Base-by-base conservation (phyloP, 2,888 invertebrate species). In the Rotaria magnacalcarata region DNA sequence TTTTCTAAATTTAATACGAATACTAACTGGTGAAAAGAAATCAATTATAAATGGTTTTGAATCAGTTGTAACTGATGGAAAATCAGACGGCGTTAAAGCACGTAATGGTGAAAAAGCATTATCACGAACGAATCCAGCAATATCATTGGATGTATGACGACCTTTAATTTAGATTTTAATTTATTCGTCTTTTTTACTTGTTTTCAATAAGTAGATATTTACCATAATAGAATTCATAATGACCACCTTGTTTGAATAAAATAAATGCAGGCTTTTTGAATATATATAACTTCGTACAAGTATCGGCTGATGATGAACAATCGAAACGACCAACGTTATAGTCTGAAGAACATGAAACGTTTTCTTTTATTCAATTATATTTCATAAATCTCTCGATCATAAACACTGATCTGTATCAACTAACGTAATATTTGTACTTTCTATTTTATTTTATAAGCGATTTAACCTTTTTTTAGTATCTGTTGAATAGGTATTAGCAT, bases 171-270 rank as follows among this genome's bases (percentile, higher is more conserved):
- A 24, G 60, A 85, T 10, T 11, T 27, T 47, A 84, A 24, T 80
- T 47, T 60, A 84, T n/a, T 56, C 75, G 11, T 50, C 41, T 85
- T 34, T 34, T 34, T 34, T 34, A 34, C 47, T 85, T 24, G 43
- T 52, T 27, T 85, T 27, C 54, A 74, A 87, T 27, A 80, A 85
- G 85, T 84, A 84, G 21, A 84, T 54, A 88, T 89, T 87, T 91
- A 89, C 94, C 94, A 90, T 94, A 93, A 90, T 94, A 93, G 24
- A 94, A 91, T 89, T 95, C 95, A 90, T 94, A 94, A 0, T 93
- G 94, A 6, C 95, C 95, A 43, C 94, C 94, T 2, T 92, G 91
- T 90, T 95, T 95, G 88, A 95, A 92, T 11, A 95, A 92, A 24
- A 93, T 94, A 93, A 95, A 95, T 27, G 93, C 92, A 0, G 95